phyloP scores from a whole-genome alignment of 2,113 vertebrate species.

The Agelaius tricolor region DNA sequence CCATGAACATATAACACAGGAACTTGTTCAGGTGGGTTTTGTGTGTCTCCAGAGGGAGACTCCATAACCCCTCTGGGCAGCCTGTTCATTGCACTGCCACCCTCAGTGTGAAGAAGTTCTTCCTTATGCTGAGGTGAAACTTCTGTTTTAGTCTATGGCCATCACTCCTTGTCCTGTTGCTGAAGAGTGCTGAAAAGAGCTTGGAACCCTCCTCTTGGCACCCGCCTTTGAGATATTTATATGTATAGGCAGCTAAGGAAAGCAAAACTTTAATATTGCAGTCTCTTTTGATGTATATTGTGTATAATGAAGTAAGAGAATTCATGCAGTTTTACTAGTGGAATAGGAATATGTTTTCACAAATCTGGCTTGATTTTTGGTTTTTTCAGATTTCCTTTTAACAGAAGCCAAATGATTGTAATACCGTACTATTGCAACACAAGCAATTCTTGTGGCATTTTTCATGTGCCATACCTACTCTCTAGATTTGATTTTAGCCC shows the following conservation, averaged over 20 bases:
- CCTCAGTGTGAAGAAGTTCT: rapidly evolving
- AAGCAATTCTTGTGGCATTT: background rate
- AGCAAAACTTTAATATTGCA: background rate
- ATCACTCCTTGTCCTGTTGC: background rate
- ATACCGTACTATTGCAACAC: background rate
- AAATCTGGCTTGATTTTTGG: background rate
- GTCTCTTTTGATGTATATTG: background rate
- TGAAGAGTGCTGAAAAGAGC: background rate
- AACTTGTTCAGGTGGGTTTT: background rate
- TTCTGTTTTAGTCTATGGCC: background rate
- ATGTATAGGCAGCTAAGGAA: background rate
- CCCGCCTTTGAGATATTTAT: background rate
- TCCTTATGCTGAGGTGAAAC: background rate
- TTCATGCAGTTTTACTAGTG: background rate
- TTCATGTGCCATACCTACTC: background rate
- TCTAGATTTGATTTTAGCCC: background rate
- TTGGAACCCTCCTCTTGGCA: background rate
- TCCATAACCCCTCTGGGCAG: background rate
- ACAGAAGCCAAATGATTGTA: background rate
- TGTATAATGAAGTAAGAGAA: background rate
- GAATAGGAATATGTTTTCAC: background rate
- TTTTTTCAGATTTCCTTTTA: background rate
- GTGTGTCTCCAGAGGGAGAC: background rate
- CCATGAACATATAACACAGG: background rate
- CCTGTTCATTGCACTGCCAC: background rate